A percentile compares a stretch with the other conserved stretches of the same genome.
phyloP scores from a whole-genome alignment of 92 coral and sea anemone genomes.

The Phymanthus crucifer region DNA sequence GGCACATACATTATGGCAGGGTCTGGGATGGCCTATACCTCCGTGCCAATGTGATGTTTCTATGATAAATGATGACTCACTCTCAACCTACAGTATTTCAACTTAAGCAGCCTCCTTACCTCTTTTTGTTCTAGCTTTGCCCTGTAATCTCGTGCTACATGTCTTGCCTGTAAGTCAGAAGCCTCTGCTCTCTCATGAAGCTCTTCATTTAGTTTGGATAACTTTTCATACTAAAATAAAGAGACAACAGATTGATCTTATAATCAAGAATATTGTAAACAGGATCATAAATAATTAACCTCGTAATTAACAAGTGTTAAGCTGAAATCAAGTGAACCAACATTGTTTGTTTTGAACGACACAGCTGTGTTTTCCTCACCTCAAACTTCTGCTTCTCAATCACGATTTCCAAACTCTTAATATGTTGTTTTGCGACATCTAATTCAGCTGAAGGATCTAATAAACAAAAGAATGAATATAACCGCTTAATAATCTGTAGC shows the following conservation, averaged over 20 bases:
- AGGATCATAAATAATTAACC: not conserved
- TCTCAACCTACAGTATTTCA: not conserved
- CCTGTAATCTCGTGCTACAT: slow-evolving; percentile 80
- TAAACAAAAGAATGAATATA: not conserved
- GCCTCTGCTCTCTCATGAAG: slow-evolving; percentile 92
- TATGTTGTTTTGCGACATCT: slow-evolving; percentile 74
- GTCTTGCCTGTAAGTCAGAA: slow-evolving; percentile 84
- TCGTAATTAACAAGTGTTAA: not conserved
- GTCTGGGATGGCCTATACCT: not conserved
- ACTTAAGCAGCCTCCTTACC: slow-evolving; percentile 34
- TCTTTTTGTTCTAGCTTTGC: slow-evolving; percentile 71
- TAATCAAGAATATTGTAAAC: too few relatives aligned
- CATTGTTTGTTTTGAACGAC: not conserved
- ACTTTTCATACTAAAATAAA: slow-evolving; percentile 80
- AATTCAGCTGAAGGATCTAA: slow-evolving; percentile 94
- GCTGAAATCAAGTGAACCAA: not conserved
- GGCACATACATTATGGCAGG: not conserved
- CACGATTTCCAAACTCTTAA: slow-evolving; percentile 69
- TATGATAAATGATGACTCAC: not conserved
- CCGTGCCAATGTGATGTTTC: not conserved
- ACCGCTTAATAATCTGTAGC: too few relatives aligned
- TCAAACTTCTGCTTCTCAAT: slow-evolving; percentile 77
- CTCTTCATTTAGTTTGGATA: slow-evolving; percentile 76
- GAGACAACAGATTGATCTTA: not conserved
- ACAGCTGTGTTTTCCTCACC: slow-evolving; percentile 49